Percentiles rank a stretch among this genome's conserved stretches.
phyloP scores from a whole-genome alignment of 1,140 invertebrate species.

The Cydia amplana region DNA sequence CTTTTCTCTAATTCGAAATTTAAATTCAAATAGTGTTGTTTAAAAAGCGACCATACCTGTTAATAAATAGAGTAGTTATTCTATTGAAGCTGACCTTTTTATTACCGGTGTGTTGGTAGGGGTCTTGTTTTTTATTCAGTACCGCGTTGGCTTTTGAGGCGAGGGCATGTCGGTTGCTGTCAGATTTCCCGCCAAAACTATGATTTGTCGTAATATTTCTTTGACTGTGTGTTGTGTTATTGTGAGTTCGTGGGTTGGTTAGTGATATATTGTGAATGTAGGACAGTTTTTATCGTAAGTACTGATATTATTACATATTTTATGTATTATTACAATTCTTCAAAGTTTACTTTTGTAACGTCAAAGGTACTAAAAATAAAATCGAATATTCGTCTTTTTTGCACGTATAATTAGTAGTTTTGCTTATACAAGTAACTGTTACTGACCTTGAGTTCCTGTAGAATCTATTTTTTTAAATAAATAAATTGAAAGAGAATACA shows the following conservation, averaged over 20 bases:
- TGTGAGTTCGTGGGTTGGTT: background rate
- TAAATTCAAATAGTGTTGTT: background rate
- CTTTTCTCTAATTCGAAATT: no score
- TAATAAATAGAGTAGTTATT: background rate
- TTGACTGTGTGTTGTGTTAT: background rate
- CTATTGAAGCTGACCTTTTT: background rate
- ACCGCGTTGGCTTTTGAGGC: background rate
- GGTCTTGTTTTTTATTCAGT: background rate
- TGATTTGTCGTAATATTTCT: background rate
- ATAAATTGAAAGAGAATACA: no score
- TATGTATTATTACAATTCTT: no score
- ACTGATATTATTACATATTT: no score
- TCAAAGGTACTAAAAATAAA: no score
- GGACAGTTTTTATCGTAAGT: background rate
- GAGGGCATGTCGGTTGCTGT: background rate
- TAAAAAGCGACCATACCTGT: background rate
- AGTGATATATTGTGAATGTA: slow-evolving; percentile 1
- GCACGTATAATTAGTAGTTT: no score
- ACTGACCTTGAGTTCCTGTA: no score
- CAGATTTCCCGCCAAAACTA: background rate
- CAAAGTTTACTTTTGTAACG: no score
- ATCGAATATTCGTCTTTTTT: no score
- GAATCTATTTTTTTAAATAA: no score
- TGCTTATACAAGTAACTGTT: no score
- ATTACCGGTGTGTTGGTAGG: background rate